Conservation (phyloP, 1,140 invertebrate genomes). For the Rhynchophorus ferrugineus region DNA sequence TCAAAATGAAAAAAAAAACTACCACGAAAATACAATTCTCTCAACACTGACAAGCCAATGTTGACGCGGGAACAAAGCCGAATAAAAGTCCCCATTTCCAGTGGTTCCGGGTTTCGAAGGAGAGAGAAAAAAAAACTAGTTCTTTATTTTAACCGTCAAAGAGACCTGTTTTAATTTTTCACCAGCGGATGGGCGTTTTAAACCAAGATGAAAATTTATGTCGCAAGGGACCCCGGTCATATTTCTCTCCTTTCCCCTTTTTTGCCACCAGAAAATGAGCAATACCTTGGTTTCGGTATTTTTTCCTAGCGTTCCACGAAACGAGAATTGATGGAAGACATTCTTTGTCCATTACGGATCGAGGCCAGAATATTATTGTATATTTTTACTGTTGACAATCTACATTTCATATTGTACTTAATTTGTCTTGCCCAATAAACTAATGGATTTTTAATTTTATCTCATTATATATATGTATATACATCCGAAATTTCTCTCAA, state of each 20-base stretch:
- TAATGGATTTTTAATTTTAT: background rate
- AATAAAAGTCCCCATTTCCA: too few species aligned
- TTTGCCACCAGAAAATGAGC: constrained; percentile 8
- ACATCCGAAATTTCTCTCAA: too few species aligned
- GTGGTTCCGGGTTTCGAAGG: too few species aligned
- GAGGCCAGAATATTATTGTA: constrained; percentile 13
- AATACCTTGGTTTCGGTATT: constrained; percentile 16
- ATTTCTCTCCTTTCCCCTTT: constrained; percentile 16
- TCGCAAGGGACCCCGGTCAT: constrained; percentile 13
- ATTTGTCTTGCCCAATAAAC: constrained; percentile 15
- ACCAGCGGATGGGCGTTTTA: constrained; percentile 13
- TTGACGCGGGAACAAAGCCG: too few species aligned
- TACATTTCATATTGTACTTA: constrained; percentile 22
- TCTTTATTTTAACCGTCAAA: constrained; percentile 10
- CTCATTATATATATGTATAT: too few species aligned
- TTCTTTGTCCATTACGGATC: constrained; percentile 13
- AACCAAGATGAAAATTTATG: constrained; percentile 19
- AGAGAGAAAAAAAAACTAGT: too few species aligned
- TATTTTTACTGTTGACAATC: constrained; percentile 30
- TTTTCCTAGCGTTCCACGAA: too few species aligned
- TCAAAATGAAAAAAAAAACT: too few species aligned
- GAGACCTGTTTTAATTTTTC: constrained; percentile 18
- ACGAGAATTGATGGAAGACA: constrained; percentile 15
- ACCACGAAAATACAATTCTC: too few species aligned
- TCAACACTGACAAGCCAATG: too few species aligned